These are phyloP conservation scores for Pomacea maculata DNA, from an alignment of 1,140 invertebrate species.

Conservation along the genomic window DNA sequence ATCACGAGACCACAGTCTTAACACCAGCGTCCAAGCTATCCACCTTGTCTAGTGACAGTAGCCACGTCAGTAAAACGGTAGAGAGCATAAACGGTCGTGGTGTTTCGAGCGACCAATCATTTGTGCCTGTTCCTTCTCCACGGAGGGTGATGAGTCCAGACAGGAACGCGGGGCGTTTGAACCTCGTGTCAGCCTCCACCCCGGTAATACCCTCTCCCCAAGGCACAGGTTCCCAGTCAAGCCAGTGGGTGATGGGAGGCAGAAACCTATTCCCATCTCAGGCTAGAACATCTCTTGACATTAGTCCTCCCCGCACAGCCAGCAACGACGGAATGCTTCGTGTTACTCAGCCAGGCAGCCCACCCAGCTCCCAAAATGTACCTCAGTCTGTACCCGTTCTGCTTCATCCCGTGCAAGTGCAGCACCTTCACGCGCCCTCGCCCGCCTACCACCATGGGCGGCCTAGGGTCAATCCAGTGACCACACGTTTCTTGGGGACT, in stretches of 20 bases:
- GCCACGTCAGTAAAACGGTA: neutral
- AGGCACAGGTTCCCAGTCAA: neutral
- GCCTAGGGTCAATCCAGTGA: neutral
- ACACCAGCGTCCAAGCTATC: no score
- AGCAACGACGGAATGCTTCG: no score
- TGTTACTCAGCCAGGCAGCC: no score
- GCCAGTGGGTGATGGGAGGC: neutral
- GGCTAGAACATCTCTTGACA: neutral
- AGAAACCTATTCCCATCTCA: slow-evolving; percentile 6
- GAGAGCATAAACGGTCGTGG: neutral
- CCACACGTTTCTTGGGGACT: neutral
- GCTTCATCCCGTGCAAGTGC: no score
- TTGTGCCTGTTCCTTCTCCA: no score
- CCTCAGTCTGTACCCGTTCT: no score
- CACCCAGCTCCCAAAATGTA: no score
- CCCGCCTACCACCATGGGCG: neutral
- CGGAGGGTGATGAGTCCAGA: neutral
- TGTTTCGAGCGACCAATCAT: neutral
- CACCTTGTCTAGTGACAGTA: neutral
- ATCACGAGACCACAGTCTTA: no score
- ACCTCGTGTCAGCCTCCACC: slow-evolving; percentile 15
- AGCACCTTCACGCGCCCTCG: no score
- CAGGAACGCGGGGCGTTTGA: neutral
- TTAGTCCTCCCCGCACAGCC: no score
- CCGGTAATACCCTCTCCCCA: slow-evolving; percentile 12